Percentiles rank a stretch among this genome's conserved stretches.
phyloP scores from a whole-genome alignment of 2,888 invertebrate species.

The Smittia aterrima region DNA sequence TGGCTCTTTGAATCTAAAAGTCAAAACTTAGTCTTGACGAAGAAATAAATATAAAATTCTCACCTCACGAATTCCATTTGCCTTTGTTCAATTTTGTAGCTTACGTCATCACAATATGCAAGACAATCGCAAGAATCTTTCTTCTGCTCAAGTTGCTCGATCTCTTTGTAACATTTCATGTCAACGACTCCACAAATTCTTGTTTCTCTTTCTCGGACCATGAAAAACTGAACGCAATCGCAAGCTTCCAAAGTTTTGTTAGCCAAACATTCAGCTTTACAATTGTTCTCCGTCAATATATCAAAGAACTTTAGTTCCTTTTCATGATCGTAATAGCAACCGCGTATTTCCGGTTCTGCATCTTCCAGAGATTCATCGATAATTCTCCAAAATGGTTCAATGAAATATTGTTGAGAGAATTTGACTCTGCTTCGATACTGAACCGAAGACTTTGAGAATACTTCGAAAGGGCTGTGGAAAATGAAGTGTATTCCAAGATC shows the following conservation, averaged over 20 bases:
- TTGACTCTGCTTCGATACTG: too few species aligned
- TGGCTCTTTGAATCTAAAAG: background rate
- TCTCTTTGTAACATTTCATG: background rate
- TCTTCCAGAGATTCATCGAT: too few species aligned
- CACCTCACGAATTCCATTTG: background rate
- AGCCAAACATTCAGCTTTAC: conserved; percentile 44
- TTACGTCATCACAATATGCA: background rate
- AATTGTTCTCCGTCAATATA: too few species aligned
- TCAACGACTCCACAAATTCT: background rate
- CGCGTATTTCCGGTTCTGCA: too few species aligned
- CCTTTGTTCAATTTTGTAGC: background rate
- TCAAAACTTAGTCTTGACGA: too few species aligned
- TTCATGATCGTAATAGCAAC: too few species aligned
- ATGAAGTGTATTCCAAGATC: too few species aligned
- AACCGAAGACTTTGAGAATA: too few species aligned
- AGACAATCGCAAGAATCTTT: conserved; percentile 1
- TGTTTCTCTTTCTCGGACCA: conserved; percentile 46
- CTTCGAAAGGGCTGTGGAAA: too few species aligned
- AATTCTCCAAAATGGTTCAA: too few species aligned
- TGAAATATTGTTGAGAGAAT: too few species aligned
- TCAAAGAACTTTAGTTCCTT: too few species aligned
- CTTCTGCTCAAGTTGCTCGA: background rate
- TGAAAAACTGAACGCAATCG: conserved; percentile 45
- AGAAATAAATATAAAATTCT: background rate
- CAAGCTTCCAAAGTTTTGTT: conserved; percentile 45